Evolutionary conservation across 2,113 vertebrate genomes (phyloP), one percentile per base, ranked within the genome.

Genomic region (Pristiophorus japonicus): DNA sequence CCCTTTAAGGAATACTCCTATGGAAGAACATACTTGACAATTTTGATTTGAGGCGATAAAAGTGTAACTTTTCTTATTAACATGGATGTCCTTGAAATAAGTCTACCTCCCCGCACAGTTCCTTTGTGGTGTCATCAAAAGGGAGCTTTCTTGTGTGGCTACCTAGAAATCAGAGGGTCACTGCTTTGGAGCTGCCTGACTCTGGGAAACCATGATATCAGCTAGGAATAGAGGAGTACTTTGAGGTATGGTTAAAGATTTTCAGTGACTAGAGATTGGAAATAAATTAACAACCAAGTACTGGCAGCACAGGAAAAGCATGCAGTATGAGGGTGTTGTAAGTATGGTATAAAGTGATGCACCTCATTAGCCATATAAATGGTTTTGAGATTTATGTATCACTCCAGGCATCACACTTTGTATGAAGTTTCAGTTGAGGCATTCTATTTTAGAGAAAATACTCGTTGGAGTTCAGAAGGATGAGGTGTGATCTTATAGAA

Each of bases 231-330:
- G 59, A 59, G 59, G 59, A 59, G 59, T 59, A 59, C 59, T 59
- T 59, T 59, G 59, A 59, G 59, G 59, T 59, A 38, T 12, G 38
- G 34, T 34, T 78, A 81, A 81, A 81, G 75, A 81, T 42, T 16
- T 81, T 73, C 1, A 73, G 1, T 73, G 70, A 73, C 70, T 0
- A 59, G 59, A 59, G 59, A 59, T 59, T 59, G 14, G n/a, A 81
- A 81, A 81, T 42, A 81, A 81, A 81, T 73, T 73, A 73, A 73
- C 70, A 88, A 62, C 55, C 88, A 91, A 91, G 38, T 91, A 38
- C 18, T 63, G 38, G 16, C 18, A 91, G 14, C 59, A 62, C 59
- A 62, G 38, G 30, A 20, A 63, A n/a, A 62, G n/a, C 34, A 91
- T 91, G 51, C 34, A 63, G 30, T 91, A 5, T 42, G 75, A 20